Conservation (phyloP, 2,113 vertebrate species). For the Capreolus pygargus region DNA sequence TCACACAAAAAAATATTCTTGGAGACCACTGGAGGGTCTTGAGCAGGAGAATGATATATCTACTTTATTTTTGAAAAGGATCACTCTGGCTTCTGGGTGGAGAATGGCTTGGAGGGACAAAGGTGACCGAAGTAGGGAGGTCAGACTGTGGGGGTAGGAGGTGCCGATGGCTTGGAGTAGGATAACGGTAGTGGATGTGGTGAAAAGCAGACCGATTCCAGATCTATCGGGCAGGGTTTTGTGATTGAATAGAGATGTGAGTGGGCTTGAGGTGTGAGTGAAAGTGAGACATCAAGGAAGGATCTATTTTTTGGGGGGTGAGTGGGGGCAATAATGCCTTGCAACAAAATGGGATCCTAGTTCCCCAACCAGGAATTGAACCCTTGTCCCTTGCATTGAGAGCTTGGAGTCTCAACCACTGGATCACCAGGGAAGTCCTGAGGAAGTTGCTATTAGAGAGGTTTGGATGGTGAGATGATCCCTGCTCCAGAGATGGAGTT, state of each 20-base stretch:
- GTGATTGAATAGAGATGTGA: not conserved
- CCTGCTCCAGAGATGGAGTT: not conserved
- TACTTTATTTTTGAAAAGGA: not conserved
- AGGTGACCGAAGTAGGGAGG: not conserved
- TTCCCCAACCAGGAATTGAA: not conserved
- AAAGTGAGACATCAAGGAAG: not conserved
- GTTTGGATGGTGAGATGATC: not conserved
- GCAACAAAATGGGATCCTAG: not conserved
- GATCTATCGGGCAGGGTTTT: not conserved
- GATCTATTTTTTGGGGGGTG: not conserved
- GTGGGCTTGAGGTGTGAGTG: not conserved
- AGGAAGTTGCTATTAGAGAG: not conserved
- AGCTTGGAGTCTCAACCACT: not conserved
- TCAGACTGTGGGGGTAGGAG: not conserved
- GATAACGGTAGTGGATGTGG: not conserved
- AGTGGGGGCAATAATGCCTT: not conserved
- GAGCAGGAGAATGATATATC: not conserved
- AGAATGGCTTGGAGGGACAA: not conserved
- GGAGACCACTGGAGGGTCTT: not conserved
- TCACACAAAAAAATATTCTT: not conserved
- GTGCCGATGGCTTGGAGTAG: not conserved
- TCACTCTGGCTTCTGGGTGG: not conserved
- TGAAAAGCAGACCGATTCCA: not conserved
- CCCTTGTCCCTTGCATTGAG: not conserved
- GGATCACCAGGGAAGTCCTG: not conserved